These are phyloP conservation scores for Drosophila atripex DNA, from an alignment of 2,888 invertebrate genomes.

Conservation along the genomic window DNA sequence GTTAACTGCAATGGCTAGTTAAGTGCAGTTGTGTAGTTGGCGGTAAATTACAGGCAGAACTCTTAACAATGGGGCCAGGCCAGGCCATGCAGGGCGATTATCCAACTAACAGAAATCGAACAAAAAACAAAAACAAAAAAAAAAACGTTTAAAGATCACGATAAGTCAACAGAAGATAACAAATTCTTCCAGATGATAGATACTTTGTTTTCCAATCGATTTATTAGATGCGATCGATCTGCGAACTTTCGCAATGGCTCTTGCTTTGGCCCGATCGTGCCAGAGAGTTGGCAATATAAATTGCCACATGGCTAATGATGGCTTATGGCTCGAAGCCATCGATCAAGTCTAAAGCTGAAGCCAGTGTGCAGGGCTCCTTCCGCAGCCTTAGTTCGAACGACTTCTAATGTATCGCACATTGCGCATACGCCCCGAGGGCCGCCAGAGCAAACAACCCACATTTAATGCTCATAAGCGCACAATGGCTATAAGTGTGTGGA, in stretches of 20 bases:
- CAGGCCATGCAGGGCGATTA: conserved; percentile 1
- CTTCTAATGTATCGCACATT: conserved; percentile 40
- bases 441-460: conserved; percentile 63
- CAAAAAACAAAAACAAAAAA: too few relatives aligned
- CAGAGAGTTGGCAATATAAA: conserved; percentile 16
- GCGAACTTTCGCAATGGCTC: conserved; percentile 13
- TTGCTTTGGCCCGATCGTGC: conserved; percentile 15
- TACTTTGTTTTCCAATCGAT: conserved; percentile 20
- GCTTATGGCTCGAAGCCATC: conserved; percentile 28
- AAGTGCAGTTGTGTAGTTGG: conserved; percentile 43
- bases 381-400: conserved; percentile 1
- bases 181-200: conserved; percentile 17
- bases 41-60: conserved; percentile 8
- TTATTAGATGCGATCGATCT: conserved; percentile 28
- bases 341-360: conserved; percentile 18
- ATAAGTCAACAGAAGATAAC: conserved; percentile 23
- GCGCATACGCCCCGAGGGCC: conserved; percentile 60
- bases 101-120: conserved; percentile 1
- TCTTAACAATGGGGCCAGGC: conserved; percentile 12
- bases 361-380: conserved; percentile 18
- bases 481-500: conserved; percentile 61
- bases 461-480: conserved; percentile 62
- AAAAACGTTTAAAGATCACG: conserved; percentile 11
- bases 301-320: conserved; percentile 43
- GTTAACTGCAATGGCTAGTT: conserved; percentile 24